Conservation (phyloP, 2,797 vertebrate genomes). For the Eospalax fontanierii region DNA sequence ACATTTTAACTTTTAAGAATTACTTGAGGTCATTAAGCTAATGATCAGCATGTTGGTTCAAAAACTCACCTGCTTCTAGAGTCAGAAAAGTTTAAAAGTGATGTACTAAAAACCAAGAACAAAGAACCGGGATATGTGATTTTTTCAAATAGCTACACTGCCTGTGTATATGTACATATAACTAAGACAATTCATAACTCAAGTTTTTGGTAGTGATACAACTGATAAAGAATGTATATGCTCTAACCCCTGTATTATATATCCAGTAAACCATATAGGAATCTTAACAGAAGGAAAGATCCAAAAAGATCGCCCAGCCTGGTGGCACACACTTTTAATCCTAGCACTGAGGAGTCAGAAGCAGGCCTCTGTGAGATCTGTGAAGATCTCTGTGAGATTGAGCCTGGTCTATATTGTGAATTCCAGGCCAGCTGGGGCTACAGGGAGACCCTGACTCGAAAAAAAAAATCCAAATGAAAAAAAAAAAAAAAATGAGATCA, state of each 20-base stretch:
- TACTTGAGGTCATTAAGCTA: neutral
- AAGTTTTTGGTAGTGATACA: neutral
- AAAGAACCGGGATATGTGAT: neutral
- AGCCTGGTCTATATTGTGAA: too few species aligned
- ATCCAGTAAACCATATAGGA: conserved; percentile 13
- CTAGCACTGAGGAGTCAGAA: too few species aligned
- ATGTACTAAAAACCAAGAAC: conserved; percentile 52
- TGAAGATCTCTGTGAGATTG: too few species aligned
- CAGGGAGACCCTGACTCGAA: too few species aligned
- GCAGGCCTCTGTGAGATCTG: too few species aligned
- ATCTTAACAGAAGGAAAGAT: conserved; percentile 37
- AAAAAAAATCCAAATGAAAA: too few species aligned
- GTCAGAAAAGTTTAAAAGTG: neutral
- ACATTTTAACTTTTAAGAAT: conserved; percentile 27
- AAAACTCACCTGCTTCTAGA: conserved; percentile 50
- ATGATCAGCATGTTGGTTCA: conserved; percentile 2
- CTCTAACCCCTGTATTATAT: neutral
- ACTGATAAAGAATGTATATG: neutral
- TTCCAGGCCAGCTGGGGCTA: too few species aligned
- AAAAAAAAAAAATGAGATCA: neutral
- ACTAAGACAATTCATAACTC: neutral
- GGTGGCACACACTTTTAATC: too few species aligned
- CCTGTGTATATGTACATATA: neutral
- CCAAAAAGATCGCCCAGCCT: neutral
- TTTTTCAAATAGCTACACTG: conserved; percentile 45